Conservation (phyloP, 1,140 invertebrate species). For the Listronotus oregonensis region DNA sequence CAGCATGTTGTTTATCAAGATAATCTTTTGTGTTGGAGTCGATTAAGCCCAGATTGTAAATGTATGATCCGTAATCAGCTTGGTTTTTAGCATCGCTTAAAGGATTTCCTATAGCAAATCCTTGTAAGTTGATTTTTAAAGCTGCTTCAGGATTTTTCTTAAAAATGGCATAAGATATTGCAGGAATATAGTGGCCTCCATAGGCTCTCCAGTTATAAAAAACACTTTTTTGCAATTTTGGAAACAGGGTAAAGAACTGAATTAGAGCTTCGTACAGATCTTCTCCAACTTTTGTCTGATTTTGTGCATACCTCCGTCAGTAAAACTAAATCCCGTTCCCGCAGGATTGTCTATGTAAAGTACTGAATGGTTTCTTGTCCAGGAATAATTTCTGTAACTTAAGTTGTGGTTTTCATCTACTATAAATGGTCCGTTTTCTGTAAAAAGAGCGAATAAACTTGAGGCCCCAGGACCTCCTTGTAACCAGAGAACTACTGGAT, state of each 20-base stretch:
- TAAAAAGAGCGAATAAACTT: constrained; percentile 73
- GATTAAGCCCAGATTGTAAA: constrained; percentile 76
- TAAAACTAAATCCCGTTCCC: constrained; percentile 78
- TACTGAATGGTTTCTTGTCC: constrained; percentile 69
- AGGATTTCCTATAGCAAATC: constrained; percentile 83
- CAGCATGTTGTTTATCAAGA: constrained; percentile 57
- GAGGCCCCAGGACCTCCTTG: constrained; percentile 76
- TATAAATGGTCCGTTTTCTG: constrained; percentile 68
- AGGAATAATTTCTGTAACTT: constrained; percentile 65
- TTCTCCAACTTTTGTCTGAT: constrained; percentile 67
- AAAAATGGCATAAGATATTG: constrained; percentile 74
- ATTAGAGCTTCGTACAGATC: constrained; percentile 68
- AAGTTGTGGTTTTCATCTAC: constrained; percentile 57
- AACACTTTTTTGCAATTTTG: constrained; percentile 69
- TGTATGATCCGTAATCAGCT: constrained; percentile 70
- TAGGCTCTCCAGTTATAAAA: constrained; percentile 86
- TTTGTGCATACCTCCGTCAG: constrained; percentile 66
- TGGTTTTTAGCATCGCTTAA: constrained; percentile 79
- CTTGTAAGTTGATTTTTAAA: constrained; percentile 70
- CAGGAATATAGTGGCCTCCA: constrained; percentile 81
- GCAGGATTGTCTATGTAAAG: constrained; percentile 88
- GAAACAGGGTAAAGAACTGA: constrained; percentile 77
- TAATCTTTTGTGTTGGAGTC: constrained; percentile 64
- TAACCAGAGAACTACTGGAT: constrained; percentile 74
- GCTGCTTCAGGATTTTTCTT: constrained; percentile 64